Evolutionary conservation across 2,797 vertebrate genomes (phyloP), one percentile per base, ranked within the genome.

Genomic region (Bufotes viridis): DNA sequence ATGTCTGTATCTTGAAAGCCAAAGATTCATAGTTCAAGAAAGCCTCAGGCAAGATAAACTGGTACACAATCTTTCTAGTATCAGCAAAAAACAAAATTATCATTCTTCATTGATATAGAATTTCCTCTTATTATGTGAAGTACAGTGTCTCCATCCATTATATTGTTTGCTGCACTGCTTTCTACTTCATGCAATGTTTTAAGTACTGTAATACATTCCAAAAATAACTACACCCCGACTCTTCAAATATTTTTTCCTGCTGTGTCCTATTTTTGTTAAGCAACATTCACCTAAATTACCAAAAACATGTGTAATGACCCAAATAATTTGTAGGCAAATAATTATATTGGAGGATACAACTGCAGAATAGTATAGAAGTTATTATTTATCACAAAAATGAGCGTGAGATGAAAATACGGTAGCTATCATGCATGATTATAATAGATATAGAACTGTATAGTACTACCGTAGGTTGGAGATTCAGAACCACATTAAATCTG

Each of bases 11-110:
- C 88, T 78, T 86, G 72, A 88, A 85, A 88, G 67, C 78, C 76
- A 85, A 85, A 86, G 88, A 89, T 82, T 89, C 79, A 81, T 78
- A 89, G 88, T 86, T 89, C 70, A 89, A 82, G 72, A 86, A 88
- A 82, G 58, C 88, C 76, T 22, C 55, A 82, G 84, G 84, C 87
- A 86, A 72, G 60, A 89, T 76, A 70, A 86, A 82, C 84, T 70
- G 51, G 14, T 53, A n/a, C 24, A 57, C 70, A 82, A 76, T 89
- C 57, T 67, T 61, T 86, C 61, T 78, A 67, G 65, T 85, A 85
- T 55, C 88, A 58, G 70, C 65, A 70, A 89, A 81, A 89, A 78
- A 88, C 60, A 82, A 82, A 88, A 81, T 80, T 51, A 76, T 85
- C 57, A 75, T 85, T 85, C 83, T 76, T 88, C 22, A 82, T 63